These are phyloP conservation scores for Cavia aperea DNA, from an alignment of 2,113 vertebrate species.

Conservation along the genomic window DNA sequence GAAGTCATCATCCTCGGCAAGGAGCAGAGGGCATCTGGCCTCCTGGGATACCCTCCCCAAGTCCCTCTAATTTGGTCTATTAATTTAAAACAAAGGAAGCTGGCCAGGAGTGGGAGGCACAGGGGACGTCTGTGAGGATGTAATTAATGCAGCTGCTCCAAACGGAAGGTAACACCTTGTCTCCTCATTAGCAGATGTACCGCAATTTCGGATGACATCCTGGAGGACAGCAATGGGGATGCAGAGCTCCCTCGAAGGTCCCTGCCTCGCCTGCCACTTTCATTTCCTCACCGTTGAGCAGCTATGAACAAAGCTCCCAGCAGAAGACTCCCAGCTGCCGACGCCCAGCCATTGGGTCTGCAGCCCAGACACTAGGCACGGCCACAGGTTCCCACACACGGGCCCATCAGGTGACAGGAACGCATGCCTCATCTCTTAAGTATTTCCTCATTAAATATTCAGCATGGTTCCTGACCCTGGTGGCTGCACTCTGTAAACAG, in stretches of 20 bases:
- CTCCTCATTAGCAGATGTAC: conserved; percentile 49
- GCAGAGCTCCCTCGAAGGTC: not conserved
- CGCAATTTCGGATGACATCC: conserved; percentile 34
- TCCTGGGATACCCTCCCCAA: conserved; percentile 33
- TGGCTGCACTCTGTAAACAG: not conserved
- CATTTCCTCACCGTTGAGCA: not conserved
- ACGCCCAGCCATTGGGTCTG: not conserved
- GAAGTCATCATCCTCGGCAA: not conserved
- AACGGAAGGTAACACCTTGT: conserved; percentile 49
- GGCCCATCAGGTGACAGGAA: not conserved
- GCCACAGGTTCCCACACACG: not conserved
- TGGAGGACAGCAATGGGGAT: not conserved
- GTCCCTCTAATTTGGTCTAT: conserved; percentile 51
- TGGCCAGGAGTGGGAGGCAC: conserved; percentile 32
- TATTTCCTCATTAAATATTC: not conserved
- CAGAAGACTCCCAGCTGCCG: not conserved
- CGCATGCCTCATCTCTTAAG: not conserved
- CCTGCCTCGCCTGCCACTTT: not conserved
- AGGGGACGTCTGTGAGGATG: conserved; percentile 41
- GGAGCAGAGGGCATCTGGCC: conserved; percentile 25
- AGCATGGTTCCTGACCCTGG: not conserved
- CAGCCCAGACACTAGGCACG: rapidly evolving
- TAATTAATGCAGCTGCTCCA: conserved; percentile 56
- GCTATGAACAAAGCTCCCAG: not conserved
- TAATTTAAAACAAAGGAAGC: conserved; percentile 52